A percentile compares a stretch with the other conserved stretches of the same genome.
Conservation (phyloP, 64 coral and sea anemone genomes). For the Actinia equina region DNA sequence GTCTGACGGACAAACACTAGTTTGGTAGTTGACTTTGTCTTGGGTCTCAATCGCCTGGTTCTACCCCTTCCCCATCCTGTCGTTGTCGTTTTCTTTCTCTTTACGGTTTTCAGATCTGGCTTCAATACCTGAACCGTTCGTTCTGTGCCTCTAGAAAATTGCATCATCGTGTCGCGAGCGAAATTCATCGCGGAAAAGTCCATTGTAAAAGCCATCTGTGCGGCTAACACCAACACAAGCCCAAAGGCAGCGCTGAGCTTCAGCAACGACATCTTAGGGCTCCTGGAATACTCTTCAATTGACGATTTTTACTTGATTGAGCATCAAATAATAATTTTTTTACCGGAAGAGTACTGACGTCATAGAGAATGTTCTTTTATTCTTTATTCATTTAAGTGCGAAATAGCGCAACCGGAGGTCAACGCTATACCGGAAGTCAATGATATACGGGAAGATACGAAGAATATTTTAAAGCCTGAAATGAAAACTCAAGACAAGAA, state of each 20-base stretch:
- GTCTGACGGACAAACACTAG: slow-evolving; percentile 17
- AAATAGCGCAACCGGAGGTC: too few relatives aligned
- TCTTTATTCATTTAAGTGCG: too few relatives aligned
- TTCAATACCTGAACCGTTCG: slow-evolving; percentile 49
- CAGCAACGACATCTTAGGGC: not conserved
- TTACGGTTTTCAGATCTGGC: not conserved
- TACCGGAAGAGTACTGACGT: not conserved
- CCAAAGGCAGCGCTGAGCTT: not conserved
- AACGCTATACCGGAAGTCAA: too few relatives aligned
- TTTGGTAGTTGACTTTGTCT: slow-evolving; percentile 1
- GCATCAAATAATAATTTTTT: not conserved
- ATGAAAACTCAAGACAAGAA: too few relatives aligned
- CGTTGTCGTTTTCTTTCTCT: not conserved
- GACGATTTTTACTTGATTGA: not conserved
- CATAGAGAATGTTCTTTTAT: too few relatives aligned
- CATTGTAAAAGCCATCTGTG: not conserved
- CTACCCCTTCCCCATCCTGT: not conserved
- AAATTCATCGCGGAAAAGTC: not conserved
- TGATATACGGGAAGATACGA: too few relatives aligned
- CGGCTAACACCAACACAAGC: not conserved
- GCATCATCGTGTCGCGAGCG: not conserved
- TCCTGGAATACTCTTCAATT: not conserved
- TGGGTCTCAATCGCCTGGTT: not conserved
- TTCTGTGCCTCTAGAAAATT: slow-evolving; percentile 18
- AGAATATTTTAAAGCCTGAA: too few relatives aligned